These are phyloP conservation scores for Streptopelia turtur DNA, from an alignment of 2,797 vertebrate species.

Conservation along the genomic window DNA sequence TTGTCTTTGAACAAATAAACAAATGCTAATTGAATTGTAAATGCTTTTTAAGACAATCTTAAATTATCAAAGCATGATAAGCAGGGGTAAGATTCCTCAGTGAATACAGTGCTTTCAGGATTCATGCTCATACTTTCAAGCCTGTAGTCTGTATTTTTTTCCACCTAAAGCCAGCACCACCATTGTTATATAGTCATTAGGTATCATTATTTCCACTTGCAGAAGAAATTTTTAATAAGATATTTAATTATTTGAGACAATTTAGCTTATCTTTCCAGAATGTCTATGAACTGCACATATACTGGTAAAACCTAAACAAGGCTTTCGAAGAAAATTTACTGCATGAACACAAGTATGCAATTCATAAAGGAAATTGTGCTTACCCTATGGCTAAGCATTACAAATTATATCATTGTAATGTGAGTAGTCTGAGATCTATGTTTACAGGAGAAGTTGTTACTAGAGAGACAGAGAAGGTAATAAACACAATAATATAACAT, in stretches of 20 bases:
- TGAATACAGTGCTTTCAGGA: neutral
- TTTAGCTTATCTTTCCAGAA: neutral
- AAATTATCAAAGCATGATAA: neutral
- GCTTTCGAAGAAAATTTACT: neutral
- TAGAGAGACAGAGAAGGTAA: neutral
- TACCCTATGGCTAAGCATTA: conserved; percentile 15
- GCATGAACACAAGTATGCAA: neutral
- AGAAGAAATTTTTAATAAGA: neutral
- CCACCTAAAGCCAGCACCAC: neutral
- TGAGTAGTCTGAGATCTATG: neutral
- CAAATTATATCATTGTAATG: neutral
- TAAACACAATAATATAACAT: neutral
- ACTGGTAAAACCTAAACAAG: neutral
- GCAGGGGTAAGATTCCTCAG: neutral
- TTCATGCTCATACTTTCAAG: neutral
- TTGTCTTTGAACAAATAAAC: neutral
- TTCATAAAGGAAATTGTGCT: conserved; percentile 29
- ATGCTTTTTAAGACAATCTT: neutral
- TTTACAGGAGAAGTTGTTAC: neutral
- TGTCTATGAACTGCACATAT: neutral
- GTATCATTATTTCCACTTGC: neutral
- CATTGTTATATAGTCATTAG: neutral
- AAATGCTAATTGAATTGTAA: neutral
- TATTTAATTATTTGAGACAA: neutral
- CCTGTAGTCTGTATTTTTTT: neutral